Base-by-base conservation (phyloP, 1,140 invertebrate genomes). In the Globodera rostochiensis region DNA sequence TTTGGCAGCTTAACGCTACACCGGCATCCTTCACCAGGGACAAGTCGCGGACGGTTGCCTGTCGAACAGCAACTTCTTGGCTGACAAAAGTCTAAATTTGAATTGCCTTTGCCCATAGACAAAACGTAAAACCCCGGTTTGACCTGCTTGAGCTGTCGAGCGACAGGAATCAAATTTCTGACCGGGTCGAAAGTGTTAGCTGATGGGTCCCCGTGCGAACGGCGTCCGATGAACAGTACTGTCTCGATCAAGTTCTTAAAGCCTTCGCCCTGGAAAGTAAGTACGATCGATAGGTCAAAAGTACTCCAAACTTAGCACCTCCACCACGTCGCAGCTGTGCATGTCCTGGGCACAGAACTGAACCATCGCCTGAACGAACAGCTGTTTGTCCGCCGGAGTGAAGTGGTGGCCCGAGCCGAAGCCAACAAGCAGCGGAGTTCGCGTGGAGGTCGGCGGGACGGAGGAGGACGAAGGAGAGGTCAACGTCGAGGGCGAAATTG, bases 331-430 rank as follows among this genome's bases (percentile, higher is more conserved):
- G 5, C 79, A 88, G 79, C 87, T 88, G 36, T 90, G 81, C 67
- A 88, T 74, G 73, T 88, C 87, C 60, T 87, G 76, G 11, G 87
- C 84, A 81, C 88, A 90, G 50, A 86, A 90, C 69, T 86, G 73
- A 36, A 88, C 77, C 9, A 90, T 77, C 45, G 87, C 80, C 69
- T 89, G 87, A 57, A 85, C 74, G 45, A 88, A 88, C 45, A 88
- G 76, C 79, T 88, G 87, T 60, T 80, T 73, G 57, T 88, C 87
- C 4, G 81, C 79, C 64, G 85, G 79, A 21, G 83, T 88, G 69
- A 88, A 89, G 21, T 82, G 77, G 53, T 89, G 82, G 76, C 84
- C 84, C 21, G 78, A 25, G 50, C 86, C 86, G 50, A 69, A 53
- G 79, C 79, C 80, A 50, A 45, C 46, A 0, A 36, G 11, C 74